phyloP scores from a whole-genome alignment of 2,888 invertebrate genomes.

The Odiellus spinosus region DNA sequence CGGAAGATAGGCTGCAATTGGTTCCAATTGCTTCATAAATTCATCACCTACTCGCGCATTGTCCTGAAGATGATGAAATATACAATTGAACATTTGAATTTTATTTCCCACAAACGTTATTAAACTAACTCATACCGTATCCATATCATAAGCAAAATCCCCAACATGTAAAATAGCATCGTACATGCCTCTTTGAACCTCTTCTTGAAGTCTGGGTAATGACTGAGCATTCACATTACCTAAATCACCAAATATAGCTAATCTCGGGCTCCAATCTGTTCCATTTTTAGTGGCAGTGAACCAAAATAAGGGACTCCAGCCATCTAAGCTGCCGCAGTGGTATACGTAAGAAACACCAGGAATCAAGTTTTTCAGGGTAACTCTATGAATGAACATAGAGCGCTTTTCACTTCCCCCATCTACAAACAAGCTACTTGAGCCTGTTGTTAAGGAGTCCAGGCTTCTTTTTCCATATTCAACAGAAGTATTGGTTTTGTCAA shows the following conservation, averaged over 20 bases:
- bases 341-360: slow-evolving; percentile 17
- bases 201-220: slow-evolving; percentile 19
- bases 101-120: not conserved
- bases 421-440: slow-evolving; percentile 36
- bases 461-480: slow-evolving; percentile 21
- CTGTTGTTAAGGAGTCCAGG: slow-evolving; percentile 7
- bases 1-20: slow-evolving; percentile 72
- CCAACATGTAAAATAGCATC: slow-evolving; percentile 28
- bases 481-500: slow-evolving; percentile 17
- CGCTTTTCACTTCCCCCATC: slow-evolving; percentile 52
- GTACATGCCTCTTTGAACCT: slow-evolving; percentile 17
- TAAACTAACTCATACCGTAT: slow-evolving; percentile 2
- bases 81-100: not conserved
- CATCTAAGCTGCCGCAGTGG: slow-evolving; percentile 22
- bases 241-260: slow-evolving; percentile 19
- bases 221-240: slow-evolving; percentile 22
- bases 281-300: slow-evolving; percentile 24
- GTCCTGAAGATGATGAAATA: slow-evolving; percentile 34
- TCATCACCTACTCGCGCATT: slow-evolving; percentile 70
- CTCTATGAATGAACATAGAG: slow-evolving; percentile 61
- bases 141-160: slow-evolving; percentile 4
- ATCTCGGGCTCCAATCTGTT: slow-evolving; percentile 20
- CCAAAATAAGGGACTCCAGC: slow-evolving; percentile 25
- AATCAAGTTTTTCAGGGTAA: slow-evolving; percentile 34
- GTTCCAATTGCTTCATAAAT: slow-evolving; percentile 82